Evolutionary conservation across 2,797 vertebrate genomes (phyloP).

Genomic region (Chloroceryle inda): DNA sequence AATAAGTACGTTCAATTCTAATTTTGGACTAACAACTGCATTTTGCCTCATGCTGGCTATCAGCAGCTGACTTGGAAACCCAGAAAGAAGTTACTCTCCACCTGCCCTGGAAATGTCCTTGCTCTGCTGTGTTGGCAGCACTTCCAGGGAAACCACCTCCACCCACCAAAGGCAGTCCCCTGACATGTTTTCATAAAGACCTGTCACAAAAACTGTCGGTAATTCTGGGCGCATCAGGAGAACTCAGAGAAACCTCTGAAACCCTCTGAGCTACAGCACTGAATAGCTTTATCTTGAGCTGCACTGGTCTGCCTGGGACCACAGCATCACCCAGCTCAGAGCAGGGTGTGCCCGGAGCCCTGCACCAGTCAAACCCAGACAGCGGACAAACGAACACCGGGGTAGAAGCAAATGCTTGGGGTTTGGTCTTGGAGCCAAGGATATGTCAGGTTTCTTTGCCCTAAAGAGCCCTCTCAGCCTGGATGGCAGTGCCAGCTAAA

Average conservation of each 20-base stretch:
- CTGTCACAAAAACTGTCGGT: neutral
- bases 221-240: neutral
- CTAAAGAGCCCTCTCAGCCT: neutral
- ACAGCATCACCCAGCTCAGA: neutral
- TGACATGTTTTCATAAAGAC: too few species aligned
- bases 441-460: neutral
- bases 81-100: neutral
- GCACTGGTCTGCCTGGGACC: accelerated
- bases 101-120: neutral
- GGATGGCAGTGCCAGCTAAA: accelerated
- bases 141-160: accelerated
- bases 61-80: neutral
- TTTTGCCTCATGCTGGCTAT: neutral
- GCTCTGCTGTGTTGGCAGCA: neutral
- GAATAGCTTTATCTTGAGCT: neutral
- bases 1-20: neutral
- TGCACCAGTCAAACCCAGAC: accelerated
- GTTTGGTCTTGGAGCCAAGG: neutral
- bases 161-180: neutral
- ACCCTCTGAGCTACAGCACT: accelerated
- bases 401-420: neutral
- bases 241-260: neutral
- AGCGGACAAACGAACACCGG: neutral
- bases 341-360: accelerated
- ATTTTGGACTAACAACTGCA: neutral